Conservation (phyloP, 2,888 invertebrate species). For the Ephialtes manifestator region DNA sequence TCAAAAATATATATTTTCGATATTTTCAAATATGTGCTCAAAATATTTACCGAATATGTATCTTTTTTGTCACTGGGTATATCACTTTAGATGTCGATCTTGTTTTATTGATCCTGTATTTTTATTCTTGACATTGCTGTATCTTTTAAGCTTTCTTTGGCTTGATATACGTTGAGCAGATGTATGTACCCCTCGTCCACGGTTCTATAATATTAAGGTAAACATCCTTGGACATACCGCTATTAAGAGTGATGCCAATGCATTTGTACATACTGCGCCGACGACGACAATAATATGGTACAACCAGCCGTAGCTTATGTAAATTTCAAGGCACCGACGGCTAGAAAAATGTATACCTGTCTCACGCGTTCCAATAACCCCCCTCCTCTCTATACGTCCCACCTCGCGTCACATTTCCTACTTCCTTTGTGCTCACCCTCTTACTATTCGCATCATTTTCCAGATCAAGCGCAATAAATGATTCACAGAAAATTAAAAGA, state of each 20-base stretch:
- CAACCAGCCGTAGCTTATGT: slow-evolving; percentile 78
- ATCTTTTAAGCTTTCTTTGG: slow-evolving; percentile 15
- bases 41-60: no score
- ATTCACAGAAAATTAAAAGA: neutral
- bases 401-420: slow-evolving; percentile 13
- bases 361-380: slow-evolving; percentile 76
- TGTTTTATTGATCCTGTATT: slow-evolving; percentile 9
- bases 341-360: slow-evolving; percentile 81
- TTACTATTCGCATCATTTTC: slow-evolving; percentile 15
- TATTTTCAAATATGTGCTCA: no score
- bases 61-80: no score
- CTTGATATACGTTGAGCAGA: slow-evolving; percentile 29
- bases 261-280: slow-evolving; percentile 75
- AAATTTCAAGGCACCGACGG: slow-evolving; percentile 82
- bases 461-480: neutral
- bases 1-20: no score
- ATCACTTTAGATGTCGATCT: slow-evolving; percentile 38
- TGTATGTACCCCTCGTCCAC: slow-evolving; percentile 45
- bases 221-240: slow-evolving; percentile 83
- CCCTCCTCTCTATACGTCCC: slow-evolving; percentile 20
- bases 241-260: slow-evolving; percentile 81
- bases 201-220: slow-evolving; percentile 83
- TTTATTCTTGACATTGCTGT: neutral
- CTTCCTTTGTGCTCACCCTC: slow-evolving; percentile 19
- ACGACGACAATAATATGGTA: slow-evolving; percentile 78